Base-by-base conservation (phyloP, 2,797 vertebrate species). In the Psittacula echo region DNA sequence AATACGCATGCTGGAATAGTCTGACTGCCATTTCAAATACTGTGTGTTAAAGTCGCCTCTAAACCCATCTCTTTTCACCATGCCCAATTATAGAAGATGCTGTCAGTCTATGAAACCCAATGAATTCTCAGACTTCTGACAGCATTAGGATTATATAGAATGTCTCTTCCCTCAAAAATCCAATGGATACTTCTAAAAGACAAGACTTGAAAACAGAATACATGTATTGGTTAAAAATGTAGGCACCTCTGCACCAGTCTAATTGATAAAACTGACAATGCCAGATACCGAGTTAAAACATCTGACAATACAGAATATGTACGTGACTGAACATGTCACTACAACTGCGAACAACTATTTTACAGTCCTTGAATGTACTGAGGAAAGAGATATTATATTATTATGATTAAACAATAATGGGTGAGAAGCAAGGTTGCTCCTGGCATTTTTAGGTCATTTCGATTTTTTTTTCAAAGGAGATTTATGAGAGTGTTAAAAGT, bases 361-460 rank as follows among this genome's bases (percentile, higher is more conserved):
- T 29, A 70, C 29, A 48, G 67, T 88, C 68, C 53, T 54, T 47
- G 41, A 94, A 90, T 39, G 75, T 75, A 87, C 56, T 85, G 78
- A 91, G 39, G 37, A 65, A 93, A 91, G 67, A 93, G 76, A 58
- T 84, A 94, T 89, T 87, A 44, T 53, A 97, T 96, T 97, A 95
- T 83, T 81, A 87, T 84, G 94, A 97, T 95, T 97, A 95, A 89
- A 92, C 72, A 95, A 96, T 47, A 93, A 73, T 22, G 91, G 62
- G 75, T 96, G 93, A 96, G 79, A 91, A 95, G 94, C 68, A 67
- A 67, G 44, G 91, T 73, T 86, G 89, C 80, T 93, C 81, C 82
- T 97, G 95, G 97, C 94, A 95, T 96, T 97, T 98, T 95, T 83
- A 96, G 94, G 95, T 97, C 92, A 95, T 87, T 92, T 91, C 87